Percentiles rank a stretch among this genome's conserved stretches.
Evolutionary conservation across 1,140 invertebrate species (phyloP).

Genomic region (Zophobas morio): DNA sequence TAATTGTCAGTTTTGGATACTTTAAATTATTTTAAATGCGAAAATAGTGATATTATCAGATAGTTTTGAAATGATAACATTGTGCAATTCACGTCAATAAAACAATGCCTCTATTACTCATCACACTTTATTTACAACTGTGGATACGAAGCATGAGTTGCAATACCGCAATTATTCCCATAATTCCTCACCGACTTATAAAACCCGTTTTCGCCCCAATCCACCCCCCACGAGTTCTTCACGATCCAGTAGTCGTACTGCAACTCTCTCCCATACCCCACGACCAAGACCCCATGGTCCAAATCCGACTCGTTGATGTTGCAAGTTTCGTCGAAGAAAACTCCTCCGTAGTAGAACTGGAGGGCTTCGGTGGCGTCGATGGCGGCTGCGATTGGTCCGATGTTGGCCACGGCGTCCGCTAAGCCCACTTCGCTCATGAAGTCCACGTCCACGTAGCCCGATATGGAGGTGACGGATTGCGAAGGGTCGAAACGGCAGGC

Average conservation of each 20-base stretch:
- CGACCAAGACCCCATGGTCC: conserved; percentile 50
- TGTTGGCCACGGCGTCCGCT: conserved; percentile 83
- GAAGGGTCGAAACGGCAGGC: conserved; percentile 65
- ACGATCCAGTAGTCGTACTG: conserved; percentile 52
- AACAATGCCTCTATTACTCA: too few relatives aligned
- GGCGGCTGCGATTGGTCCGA: conserved; percentile 89
- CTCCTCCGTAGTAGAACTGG: conserved; percentile 50
- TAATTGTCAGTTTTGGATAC: too few relatives aligned
- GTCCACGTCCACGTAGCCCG: conserved; percentile 62
- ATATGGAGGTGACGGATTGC: conserved; percentile 63
- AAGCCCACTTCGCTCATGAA: conserved; percentile 75
- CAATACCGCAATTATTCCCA: conserved; percentile 56
- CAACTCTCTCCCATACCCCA: conserved; percentile 49
- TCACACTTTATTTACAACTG: conserved; percentile 17
- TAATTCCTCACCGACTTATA: conserved; percentile 43
- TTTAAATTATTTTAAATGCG: too few relatives aligned
- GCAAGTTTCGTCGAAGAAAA: conserved; percentile 49
- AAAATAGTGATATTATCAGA: too few relatives aligned
- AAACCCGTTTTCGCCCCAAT: conserved; percentile 52
- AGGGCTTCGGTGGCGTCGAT: conserved; percentile 85
- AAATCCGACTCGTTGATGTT: neutral
- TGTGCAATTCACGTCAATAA: too few relatives aligned
- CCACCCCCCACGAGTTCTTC: conserved; percentile 53
- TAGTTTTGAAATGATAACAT: too few relatives aligned
- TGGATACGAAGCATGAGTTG: conserved; percentile 51